These are phyloP conservation scores for Cydia fagiglandana DNA, from an alignment of 1,140 invertebrate species.

Conservation along the genomic window DNA sequence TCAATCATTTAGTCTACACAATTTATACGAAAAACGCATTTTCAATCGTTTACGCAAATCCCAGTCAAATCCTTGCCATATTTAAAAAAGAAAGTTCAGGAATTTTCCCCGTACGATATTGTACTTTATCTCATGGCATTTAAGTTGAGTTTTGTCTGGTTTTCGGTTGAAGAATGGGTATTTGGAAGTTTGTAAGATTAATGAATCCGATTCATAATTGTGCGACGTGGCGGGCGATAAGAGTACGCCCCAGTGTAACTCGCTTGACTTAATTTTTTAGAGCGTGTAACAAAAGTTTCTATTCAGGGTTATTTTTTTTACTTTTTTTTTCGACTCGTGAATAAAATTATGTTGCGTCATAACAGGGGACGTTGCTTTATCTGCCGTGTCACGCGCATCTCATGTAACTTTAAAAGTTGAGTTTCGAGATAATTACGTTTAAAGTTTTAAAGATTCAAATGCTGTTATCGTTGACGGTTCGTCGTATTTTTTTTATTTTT, in stretches of 20 bases:
- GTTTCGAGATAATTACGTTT: no score
- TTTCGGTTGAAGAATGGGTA: neutral
- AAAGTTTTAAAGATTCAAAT: no score
- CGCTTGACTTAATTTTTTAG: neutral
- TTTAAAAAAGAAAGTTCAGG: conserved; percentile 3
- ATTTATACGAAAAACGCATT: neutral
- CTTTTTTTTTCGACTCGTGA: no score
- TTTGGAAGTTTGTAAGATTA: conserved; percentile 23
- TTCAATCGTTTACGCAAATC: conserved; percentile 6
- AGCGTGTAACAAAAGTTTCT: no score
- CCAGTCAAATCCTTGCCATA: neutral
- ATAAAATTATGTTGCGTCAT: no score
- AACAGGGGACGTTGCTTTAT: no score
- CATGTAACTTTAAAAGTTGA: no score
- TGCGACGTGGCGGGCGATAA: conserved; percentile 1
- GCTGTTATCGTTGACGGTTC: no score
- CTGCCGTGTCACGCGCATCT: no score
- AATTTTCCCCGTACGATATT: neutral
- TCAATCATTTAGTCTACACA: neutral
- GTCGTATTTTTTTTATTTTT: no score
- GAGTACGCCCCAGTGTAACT: neutral
- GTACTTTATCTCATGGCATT: neutral
- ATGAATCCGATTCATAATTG: conserved; percentile 28
- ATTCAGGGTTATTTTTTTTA: no score
- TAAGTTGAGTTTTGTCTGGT: neutral